These are phyloP conservation scores for Polymixis flavicincta DNA, from an alignment of 2,888 invertebrate species.

Conservation along the genomic window DNA sequence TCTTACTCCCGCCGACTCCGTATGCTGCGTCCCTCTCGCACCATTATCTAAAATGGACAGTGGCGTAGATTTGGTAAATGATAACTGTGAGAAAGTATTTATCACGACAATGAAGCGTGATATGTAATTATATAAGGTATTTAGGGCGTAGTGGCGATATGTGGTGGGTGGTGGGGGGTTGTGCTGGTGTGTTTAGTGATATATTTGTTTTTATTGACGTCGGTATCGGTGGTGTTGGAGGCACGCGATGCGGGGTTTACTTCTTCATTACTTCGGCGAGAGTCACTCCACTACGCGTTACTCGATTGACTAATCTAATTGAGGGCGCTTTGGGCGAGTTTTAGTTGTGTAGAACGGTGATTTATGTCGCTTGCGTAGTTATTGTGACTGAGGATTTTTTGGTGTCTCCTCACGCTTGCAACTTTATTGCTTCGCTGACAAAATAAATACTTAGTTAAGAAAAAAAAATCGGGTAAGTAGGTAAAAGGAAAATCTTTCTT, in stretches of 20 bases:
- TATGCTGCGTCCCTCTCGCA: conserved; percentile 81
- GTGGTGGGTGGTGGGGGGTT: conserved; percentile 70
- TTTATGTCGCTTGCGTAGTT: conserved; percentile 54
- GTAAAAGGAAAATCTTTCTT: neutral
- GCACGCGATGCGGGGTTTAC: conserved; percentile 83
- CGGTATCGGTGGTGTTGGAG: conserved; percentile 71
- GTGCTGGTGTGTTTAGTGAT: conserved; percentile 77
- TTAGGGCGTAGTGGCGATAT: conserved; percentile 83
- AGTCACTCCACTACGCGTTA: conserved; percentile 69
- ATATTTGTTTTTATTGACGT: conserved; percentile 87
- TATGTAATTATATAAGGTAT: conserved; percentile 90
- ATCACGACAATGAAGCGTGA: conserved; percentile 90
- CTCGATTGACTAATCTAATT: conserved; percentile 81
- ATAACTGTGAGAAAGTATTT: conserved; percentile 91
- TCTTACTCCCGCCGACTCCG: conserved; percentile 69
- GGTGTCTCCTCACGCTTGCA: neutral
- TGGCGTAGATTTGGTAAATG: conserved; percentile 91
- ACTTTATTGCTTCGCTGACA: neutral
- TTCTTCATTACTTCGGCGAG: conserved; percentile 74
- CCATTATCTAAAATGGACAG: conserved; percentile 91
- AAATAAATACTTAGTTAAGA: neutral
- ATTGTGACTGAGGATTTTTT: neutral
- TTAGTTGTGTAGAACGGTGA: conserved; percentile 64
- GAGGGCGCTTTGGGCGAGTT: conserved; percentile 70
- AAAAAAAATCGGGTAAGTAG: neutral